A percentile compares a stretch with the other conserved stretches of the same genome.
Conservation (phyloP, 2,797 vertebrate species). For the Pipistrellus pipistrellus region DNA sequence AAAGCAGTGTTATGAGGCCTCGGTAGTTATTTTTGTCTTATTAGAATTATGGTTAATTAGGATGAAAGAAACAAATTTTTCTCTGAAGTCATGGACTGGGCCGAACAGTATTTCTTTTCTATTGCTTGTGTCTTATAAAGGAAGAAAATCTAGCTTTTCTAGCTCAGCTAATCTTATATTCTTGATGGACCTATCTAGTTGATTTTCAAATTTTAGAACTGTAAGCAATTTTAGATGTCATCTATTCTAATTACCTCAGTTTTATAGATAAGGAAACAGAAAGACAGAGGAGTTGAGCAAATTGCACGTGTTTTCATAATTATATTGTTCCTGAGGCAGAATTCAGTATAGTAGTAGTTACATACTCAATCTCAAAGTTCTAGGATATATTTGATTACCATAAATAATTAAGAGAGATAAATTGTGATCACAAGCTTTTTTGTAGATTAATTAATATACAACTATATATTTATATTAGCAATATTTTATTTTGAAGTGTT, state of each 20-base stretch:
- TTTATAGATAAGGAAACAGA: slow-evolving; percentile 51
- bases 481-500: slow-evolving; percentile 63
- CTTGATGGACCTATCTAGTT: slow-evolving; percentile 12
- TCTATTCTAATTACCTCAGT: slow-evolving; percentile 24
- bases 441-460: slow-evolving; percentile 6
- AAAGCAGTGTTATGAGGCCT: slow-evolving; percentile 37
- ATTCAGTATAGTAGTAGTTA: slow-evolving; percentile 39
- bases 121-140: slow-evolving; percentile 16
- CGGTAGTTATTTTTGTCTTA: slow-evolving; percentile 38
- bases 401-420: slow-evolving; percentile 24
- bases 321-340: slow-evolving; percentile 59
- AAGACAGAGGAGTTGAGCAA: slow-evolving; percentile 16
- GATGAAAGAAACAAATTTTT: slow-evolving; percentile 43
- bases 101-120: slow-evolving; percentile 10
- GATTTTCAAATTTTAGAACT: slow-evolving; percentile 57
- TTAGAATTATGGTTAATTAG: slow-evolving; percentile 51
- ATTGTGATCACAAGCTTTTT: slow-evolving; percentile 63
- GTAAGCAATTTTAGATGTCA: slow-evolving; percentile 17
- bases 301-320: slow-evolving; percentile 48
- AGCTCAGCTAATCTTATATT: background rate
- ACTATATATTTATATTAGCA: slow-evolving; percentile 46
- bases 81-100: background rate
- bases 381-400: slow-evolving; percentile 25
- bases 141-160: slow-evolving; percentile 49
- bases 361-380: slow-evolving; percentile 1